phyloP scores from a whole-genome alignment of 37 sponge, comb jelly and placozoan species.

The Diacarnus erythraeanus region DNA sequence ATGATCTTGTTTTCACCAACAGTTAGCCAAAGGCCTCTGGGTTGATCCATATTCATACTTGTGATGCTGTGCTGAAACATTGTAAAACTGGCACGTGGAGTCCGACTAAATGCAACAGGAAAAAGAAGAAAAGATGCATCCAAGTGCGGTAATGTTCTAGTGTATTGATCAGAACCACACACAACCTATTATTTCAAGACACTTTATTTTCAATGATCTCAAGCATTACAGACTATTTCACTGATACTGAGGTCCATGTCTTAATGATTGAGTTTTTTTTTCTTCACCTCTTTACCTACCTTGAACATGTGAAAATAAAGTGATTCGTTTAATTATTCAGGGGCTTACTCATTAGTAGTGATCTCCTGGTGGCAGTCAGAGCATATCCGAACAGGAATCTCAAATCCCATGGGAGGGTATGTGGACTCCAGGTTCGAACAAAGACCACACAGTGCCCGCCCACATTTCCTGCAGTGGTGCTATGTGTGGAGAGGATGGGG shows the following conservation, averaged over 20 bases:
- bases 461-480: slow-evolving; percentile 99
- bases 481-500: slow-evolving; percentile 15
- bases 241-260: no score
- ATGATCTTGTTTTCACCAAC: slow-evolving; percentile 55
- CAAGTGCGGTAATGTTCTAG: no score
- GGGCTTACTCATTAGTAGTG: slow-evolving; percentile 90
- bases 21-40: slow-evolving; percentile 43
- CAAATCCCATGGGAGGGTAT: slow-evolving; percentile 93
- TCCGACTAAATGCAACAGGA: no score
- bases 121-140: no score
- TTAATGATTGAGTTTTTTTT: no score
- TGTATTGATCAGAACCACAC: no score
- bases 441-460: slow-evolving; percentile 83
- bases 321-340: no score
- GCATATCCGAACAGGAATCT: slow-evolving; percentile 95
- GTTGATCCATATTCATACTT: slow-evolving; percentile 41
- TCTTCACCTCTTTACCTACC: no score
- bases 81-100: slow-evolving; percentile 57
- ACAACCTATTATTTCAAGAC: no score
- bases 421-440: slow-evolving; percentile 80
- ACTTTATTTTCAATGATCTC: no score
- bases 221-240: no score
- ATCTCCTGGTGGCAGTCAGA: slow-evolving; percentile 81
- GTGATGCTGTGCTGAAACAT: slow-evolving; percentile 20
- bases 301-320: no score